Evolutionary conservation across 1,140 invertebrate genomes (phyloP).

Genomic region (Oryctes rhinoceros): DNA sequence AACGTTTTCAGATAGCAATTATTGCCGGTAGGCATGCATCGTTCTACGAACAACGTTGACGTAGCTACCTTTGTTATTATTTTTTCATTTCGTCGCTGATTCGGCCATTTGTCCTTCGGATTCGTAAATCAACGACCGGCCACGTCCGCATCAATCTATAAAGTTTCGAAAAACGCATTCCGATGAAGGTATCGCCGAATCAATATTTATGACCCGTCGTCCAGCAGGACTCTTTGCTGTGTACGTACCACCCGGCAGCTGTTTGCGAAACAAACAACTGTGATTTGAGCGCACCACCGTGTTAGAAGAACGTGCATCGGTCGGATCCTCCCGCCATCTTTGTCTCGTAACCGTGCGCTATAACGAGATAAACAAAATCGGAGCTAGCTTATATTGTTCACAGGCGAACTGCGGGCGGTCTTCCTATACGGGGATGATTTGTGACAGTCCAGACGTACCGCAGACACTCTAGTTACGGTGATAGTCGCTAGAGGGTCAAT

Average conservation of each 20-base stretch:
- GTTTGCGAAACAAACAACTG: constrained; percentile 49
- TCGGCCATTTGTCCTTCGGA: constrained; percentile 16
- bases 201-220: constrained; percentile 47
- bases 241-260: constrained; percentile 44
- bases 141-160: constrained; percentile 34
- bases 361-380: constrained; percentile 32
- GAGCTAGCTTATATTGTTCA: constrained; percentile 47
- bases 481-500: constrained; percentile 27
- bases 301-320: constrained; percentile 33
- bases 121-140: constrained; percentile 35
- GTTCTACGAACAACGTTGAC: not conserved
- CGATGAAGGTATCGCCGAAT: constrained; percentile 44
- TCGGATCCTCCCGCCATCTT: constrained; percentile 35
- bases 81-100: constrained; percentile 7
- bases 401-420: constrained; percentile 46
- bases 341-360: not conserved
- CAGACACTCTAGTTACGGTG: not conserved
- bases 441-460: constrained; percentile 35
- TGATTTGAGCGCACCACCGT: constrained; percentile 44
- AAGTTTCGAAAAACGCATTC: constrained; percentile 42
- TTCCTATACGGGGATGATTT: constrained; percentile 48
- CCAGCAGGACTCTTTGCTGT: constrained; percentile 10
- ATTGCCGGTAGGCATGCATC: not conserved
- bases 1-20: not conserved
- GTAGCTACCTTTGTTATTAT: not conserved